Conservation (phyloP, 2,113 vertebrate species). For the Serinus canaria region DNA sequence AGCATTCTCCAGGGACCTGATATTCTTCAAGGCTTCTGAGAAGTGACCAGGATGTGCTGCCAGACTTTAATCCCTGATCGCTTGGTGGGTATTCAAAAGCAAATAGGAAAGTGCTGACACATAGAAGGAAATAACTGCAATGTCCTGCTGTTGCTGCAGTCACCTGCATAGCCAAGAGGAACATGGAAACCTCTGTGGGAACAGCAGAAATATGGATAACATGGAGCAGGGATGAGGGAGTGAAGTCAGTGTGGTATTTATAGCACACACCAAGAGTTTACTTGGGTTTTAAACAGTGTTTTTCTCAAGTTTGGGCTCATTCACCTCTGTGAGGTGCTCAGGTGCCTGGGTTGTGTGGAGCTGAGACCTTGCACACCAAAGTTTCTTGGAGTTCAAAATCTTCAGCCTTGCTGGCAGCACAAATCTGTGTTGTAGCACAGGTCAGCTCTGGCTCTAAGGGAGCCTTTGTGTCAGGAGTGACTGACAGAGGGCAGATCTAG, state of each 20-base stretch:
- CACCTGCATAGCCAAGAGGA: neutral
- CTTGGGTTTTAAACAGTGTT: neutral
- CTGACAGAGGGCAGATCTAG: neutral
- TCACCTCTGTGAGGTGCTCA: neutral
- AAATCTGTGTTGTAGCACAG: neutral
- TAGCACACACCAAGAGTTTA: rapidly evolving
- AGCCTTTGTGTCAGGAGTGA: neutral
- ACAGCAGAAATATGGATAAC: neutral
- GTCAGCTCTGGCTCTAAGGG: neutral
- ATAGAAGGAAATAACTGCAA: neutral
- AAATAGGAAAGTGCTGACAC: slow-evolving; percentile 20
- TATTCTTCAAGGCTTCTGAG: neutral
- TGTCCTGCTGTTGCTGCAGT: neutral
- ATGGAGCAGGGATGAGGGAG: neutral
- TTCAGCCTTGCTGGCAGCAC: neutral
- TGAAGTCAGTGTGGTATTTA: neutral
- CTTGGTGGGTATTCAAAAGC: neutral
- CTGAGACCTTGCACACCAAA: neutral
- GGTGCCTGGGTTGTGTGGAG: neutral
- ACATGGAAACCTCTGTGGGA: neutral
- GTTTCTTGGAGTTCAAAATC: neutral
- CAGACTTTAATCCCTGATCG: neutral
- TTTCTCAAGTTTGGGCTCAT: neutral
- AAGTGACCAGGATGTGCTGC: neutral
- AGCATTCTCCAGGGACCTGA: neutral